phyloP scores from a whole-genome alignment of 2,797 vertebrate genomes.

The Falco peregrinus region DNA sequence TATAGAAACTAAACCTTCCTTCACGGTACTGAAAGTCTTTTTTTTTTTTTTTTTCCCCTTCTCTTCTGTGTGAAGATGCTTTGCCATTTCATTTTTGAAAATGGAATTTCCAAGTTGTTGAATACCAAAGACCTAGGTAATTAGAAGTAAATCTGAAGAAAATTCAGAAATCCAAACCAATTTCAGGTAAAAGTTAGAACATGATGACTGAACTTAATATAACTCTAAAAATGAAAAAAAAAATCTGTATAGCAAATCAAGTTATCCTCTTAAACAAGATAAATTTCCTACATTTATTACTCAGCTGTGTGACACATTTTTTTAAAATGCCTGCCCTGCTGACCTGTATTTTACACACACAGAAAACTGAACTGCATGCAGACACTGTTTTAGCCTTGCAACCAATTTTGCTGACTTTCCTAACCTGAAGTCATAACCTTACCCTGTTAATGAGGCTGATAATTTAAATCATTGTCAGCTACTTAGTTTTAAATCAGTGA shows the following conservation, averaged over 20 bases:
- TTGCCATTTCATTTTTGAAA: neutral
- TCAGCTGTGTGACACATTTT: neutral
- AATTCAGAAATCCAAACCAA: conserved; percentile 5
- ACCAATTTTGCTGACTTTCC: conserved; percentile 28
- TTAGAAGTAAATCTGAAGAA: neutral
- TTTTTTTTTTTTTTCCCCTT: neutral
- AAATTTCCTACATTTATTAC: neutral
- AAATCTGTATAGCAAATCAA: neutral
- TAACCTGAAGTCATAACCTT: neutral
- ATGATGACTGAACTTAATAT: neutral
- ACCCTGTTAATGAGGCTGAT: neutral
- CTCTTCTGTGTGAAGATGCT: neutral
- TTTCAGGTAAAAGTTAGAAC: conserved; percentile 16
- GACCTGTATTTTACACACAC: neutral
- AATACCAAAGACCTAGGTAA: neutral
- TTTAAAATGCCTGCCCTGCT: neutral
- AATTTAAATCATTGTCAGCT: conserved; percentile 1
- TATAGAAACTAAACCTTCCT: neutral
- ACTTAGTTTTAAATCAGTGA: neutral
- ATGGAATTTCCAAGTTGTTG: conserved; percentile 9
- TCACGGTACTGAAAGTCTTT: neutral
- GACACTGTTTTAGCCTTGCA: neutral
- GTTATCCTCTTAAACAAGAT: neutral
- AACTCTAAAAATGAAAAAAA: neutral
- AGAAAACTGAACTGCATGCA: fast-evolving